Evolutionary conservation across 2,888 invertebrate species (phyloP).

Genomic region (Calameuta filiformis): DNA sequence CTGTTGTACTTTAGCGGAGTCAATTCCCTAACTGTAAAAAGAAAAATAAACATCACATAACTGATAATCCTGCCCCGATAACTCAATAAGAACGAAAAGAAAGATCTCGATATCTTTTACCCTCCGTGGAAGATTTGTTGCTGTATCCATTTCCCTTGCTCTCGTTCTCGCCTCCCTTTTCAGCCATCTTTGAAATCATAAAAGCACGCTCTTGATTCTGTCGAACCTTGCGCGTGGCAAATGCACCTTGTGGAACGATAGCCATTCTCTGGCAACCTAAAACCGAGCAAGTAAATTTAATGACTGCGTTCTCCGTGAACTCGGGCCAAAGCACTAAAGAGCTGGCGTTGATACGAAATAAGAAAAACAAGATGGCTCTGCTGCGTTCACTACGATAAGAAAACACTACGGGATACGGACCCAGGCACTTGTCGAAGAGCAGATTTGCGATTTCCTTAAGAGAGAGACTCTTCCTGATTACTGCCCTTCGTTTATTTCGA

Average conservation of each 20-base stretch:
- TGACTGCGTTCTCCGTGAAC: neutral
- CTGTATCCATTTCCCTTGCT: conserved; percentile 22
- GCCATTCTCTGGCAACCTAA: conserved; percentile 71
- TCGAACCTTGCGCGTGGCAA: conserved; percentile 78
- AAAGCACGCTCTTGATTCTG: conserved; percentile 69
- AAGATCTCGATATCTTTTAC: neutral
- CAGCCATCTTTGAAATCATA: conserved; percentile 69
- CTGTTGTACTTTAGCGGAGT: conserved; percentile 83
- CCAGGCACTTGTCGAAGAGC: conserved; percentile 46
- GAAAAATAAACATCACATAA: conserved; percentile 34
- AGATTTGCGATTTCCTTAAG: conserved; percentile 36
- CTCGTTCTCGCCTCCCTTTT: conserved; percentile 54
- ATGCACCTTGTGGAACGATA: conserved; percentile 81
- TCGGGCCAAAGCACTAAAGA: neutral
- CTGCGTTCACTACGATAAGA: neutral
- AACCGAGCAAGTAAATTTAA: neutral
- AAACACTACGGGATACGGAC: conserved; percentile 34
- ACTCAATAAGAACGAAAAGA: too few relatives aligned
- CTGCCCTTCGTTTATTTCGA: conserved; percentile 8
- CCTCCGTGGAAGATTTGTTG: neutral
- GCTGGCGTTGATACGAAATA: too few relatives aligned
- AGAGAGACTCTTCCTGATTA: conserved; percentile 20
- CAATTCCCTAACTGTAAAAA: conserved; percentile 72
- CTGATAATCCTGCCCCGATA: too few relatives aligned
- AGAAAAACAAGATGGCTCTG: neutral